A percentile compares a stretch with the other conserved stretches of the same genome.
Conservation (phyloP, 2,113 vertebrate species). For the Aramus guarauna region DNA sequence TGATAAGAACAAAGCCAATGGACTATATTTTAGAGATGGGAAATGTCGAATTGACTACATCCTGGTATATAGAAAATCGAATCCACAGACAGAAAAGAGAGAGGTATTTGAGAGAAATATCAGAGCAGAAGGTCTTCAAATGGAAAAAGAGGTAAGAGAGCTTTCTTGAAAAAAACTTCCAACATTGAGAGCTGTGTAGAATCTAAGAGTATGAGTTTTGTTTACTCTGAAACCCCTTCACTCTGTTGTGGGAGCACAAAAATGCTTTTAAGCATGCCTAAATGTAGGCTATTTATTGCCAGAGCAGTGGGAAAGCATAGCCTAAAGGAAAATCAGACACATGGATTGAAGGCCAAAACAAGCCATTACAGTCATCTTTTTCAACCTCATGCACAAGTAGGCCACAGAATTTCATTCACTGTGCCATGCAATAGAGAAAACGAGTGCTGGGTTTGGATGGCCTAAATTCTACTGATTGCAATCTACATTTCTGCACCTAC, state of each 20-base stretch:
- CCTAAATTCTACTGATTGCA: neutral
- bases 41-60: constrained; percentile 91
- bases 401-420: neutral
- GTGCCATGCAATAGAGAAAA: neutral
- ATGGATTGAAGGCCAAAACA: neutral
- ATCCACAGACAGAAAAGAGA: constrained; percentile 85
- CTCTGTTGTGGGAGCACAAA: neutral
- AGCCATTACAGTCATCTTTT: neutral
- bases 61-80: constrained; percentile 91
- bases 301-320: neutral
- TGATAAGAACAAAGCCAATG: constrained; percentile 79
- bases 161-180: neutral
- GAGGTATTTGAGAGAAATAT: constrained; percentile 94
- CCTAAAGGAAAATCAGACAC: neutral
- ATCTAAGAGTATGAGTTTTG: neutral
- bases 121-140: constrained; percentile 89
- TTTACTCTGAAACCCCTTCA: neutral
- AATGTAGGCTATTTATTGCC: neutral
- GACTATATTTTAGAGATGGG: constrained; percentile 88
- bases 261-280: neutral
- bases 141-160: constrained; percentile 88
- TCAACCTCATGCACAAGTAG: constrained; percentile 12
- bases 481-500: neutral
- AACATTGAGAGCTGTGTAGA: neutral
- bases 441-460: neutral